A percentile compares a stretch with the other conserved stretches of the same genome.
These are phyloP conservation scores for Tragopan temminckii DNA, from an alignment of 2,797 vertebrate genomes.

Conservation along the genomic window DNA sequence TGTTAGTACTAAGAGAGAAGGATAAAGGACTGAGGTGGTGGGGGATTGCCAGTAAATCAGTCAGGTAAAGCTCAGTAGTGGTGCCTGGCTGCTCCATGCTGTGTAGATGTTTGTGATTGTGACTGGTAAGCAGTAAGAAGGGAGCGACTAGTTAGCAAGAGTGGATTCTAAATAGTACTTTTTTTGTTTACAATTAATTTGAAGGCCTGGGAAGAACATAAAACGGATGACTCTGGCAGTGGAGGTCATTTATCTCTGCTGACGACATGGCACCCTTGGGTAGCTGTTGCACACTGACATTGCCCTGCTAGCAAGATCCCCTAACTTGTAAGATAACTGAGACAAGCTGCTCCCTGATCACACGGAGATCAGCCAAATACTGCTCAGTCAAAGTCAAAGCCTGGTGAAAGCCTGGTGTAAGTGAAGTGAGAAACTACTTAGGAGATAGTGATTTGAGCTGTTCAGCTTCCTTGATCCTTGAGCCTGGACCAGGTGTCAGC, in stretches of 20 bases:
- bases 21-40: background rate
- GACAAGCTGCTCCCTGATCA: background rate
- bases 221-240: background rate
- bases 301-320: background rate
- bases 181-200: background rate
- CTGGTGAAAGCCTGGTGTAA: background rate
- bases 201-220: background rate
- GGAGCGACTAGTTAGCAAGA: background rate
- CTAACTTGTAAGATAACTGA: background rate
- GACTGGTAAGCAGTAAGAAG: background rate
- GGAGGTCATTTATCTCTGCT: fast-evolving
- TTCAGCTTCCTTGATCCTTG: fast-evolving
- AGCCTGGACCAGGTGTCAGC: background rate
- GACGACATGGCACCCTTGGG: background rate
- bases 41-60: background rate
- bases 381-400: background rate
- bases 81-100: background rate
- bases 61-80: background rate
- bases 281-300: background rate
- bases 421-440: background rate
- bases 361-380: background rate
- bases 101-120: fast-evolving
- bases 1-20: background rate
- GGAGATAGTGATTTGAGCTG: background rate
- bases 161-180: background rate